Conservation (phyloP, 2,888 invertebrate genomes). For the Acleris literana region DNA sequence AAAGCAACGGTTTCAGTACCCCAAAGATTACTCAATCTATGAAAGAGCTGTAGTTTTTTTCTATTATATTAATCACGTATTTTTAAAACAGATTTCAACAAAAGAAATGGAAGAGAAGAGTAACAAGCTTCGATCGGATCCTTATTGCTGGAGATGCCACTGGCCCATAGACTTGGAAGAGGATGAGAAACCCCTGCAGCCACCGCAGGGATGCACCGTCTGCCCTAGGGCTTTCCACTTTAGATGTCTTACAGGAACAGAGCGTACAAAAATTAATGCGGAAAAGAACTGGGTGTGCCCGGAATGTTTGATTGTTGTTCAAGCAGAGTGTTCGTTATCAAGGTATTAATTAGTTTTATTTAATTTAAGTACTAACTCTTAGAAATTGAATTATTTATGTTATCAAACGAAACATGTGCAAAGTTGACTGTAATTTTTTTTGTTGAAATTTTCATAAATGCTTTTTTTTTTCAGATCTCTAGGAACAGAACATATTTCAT, state of each 20-base stretch:
- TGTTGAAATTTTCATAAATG: too few species aligned
- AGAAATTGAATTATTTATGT: too few species aligned
- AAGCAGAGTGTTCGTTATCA: constrained; percentile 88
- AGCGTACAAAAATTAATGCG: constrained; percentile 68
- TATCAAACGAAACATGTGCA: too few species aligned
- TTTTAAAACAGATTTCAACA: constrained; percentile 44
- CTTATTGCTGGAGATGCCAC: constrained; percentile 97
- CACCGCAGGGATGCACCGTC: constrained; percentile 87
- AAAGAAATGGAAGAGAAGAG: constrained; percentile 41
- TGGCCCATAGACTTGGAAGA: constrained; percentile 84
- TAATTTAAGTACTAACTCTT: too few species aligned
- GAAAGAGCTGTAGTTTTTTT: not conserved
- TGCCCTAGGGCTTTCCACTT: constrained; percentile 94
- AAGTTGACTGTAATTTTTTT: too few species aligned
- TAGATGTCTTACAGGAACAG: constrained; percentile 86
- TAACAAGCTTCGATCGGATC: constrained; percentile 82
- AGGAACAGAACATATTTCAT: constrained; percentile 88
- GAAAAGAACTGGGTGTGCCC: constrained; percentile 90
- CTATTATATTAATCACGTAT: constrained; percentile 25
- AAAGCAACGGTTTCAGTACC: too few species aligned
- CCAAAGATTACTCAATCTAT: not conserved
- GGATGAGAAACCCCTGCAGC: constrained; percentile 59
- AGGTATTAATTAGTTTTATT: constrained; percentile 71
- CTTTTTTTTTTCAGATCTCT: constrained; percentile 79
- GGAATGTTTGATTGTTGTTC: constrained; percentile 90